Evolutionary conservation across 1,140 invertebrate species (phyloP).

Genomic region (Grapholita molesta): DNA sequence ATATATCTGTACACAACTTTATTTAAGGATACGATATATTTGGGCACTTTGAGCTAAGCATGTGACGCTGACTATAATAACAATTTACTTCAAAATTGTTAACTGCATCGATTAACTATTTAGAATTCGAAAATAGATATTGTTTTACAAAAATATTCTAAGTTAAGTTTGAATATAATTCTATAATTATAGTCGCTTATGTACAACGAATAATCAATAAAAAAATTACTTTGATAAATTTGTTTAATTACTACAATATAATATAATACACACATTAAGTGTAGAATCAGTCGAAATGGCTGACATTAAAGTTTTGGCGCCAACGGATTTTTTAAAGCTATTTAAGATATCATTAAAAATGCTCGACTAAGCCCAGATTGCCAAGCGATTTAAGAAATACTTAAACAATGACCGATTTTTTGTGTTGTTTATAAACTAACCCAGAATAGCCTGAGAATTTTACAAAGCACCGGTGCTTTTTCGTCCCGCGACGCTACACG

Average conservation of each 20-base stretch:
- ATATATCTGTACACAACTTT: too few species aligned
- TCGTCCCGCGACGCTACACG: too few species aligned
- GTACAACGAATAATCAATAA: slow-evolving; percentile 52
- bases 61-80: too few species aligned
- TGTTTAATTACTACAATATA: slow-evolving; percentile 25
- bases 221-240: slow-evolving; percentile 29
- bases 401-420: not conserved
- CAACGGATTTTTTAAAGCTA: not conserved
- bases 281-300: slow-evolving; percentile 42
- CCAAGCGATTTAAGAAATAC: not conserved
- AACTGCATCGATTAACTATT: slow-evolving; percentile 16
- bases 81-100: slow-evolving; percentile 22
- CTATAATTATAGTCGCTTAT: slow-evolving; percentile 50
- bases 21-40: too few species aligned
- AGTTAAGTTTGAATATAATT: slow-evolving; percentile 45
- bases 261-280: slow-evolving; percentile 29
- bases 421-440: not conserved
- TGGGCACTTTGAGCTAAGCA: too few species aligned
- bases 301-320: not conserved
- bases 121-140: not conserved
- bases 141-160: slow-evolving; percentile 1
- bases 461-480: too few species aligned
- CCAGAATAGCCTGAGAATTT: not conserved
- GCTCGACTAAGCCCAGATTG: not conserved
- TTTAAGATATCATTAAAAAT: not conserved